Evolutionary conservation across 2,113 vertebrate species (phyloP).

Genomic region (Archocentrus centrarchus): DNA sequence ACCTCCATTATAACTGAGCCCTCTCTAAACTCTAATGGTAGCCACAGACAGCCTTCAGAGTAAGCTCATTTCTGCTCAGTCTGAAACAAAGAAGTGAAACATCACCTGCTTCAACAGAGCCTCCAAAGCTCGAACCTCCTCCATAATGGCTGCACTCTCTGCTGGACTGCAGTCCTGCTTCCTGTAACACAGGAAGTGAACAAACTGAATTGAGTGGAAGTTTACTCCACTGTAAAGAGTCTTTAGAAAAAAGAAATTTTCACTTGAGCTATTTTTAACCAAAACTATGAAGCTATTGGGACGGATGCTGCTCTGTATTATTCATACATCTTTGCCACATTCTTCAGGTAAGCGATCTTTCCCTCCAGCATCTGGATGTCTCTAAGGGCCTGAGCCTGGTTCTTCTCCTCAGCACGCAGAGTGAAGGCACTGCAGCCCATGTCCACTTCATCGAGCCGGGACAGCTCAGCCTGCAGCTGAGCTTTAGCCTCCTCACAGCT

Average conservation of each 20-base stretch:
- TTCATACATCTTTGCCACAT: constrained; percentile 82
- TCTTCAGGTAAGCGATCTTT: constrained; percentile 85
- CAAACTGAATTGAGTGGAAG: neutral
- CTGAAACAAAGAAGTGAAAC: neutral
- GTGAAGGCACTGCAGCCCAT: constrained; percentile 65
- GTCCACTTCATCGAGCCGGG: constrained; percentile 70
- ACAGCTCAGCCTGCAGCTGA: constrained; percentile 81
- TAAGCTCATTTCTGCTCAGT: neutral
- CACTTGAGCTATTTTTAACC: neutral
- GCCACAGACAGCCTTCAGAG: too few species aligned
- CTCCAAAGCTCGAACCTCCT: constrained; percentile 84
- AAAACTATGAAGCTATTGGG: neutral
- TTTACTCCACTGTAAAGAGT: neutral
- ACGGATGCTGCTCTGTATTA: neutral
- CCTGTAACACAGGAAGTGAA: constrained; percentile 66
- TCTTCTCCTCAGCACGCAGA: constrained; percentile 69
- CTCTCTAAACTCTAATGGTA: too few species aligned
- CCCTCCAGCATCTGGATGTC: constrained; percentile 84
- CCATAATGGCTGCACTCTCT: constrained; percentile 82
- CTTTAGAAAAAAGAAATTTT: neutral
- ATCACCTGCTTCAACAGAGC: constrained; percentile 73
- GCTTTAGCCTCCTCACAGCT: constrained; percentile 80
- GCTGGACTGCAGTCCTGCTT: constrained; percentile 84
- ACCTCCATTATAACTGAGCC: too few species aligned
- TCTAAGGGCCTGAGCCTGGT: constrained; percentile 74